These are phyloP conservation scores for Cataglyphis rosenhaueri DNA, from an alignment of 2,888 invertebrate species.

Conservation along the genomic window DNA sequence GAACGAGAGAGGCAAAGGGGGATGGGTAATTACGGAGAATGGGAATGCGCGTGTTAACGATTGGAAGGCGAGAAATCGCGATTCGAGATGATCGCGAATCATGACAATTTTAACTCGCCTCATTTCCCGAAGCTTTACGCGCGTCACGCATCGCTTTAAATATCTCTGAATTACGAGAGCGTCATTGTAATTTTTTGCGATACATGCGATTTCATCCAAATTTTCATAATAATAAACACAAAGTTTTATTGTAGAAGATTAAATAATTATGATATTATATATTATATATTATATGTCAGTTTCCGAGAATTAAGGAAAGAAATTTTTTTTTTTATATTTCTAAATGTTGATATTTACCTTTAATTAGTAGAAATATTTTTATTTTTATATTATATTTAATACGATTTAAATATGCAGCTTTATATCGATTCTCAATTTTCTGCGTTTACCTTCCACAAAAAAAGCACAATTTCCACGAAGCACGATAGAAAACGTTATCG, in stretches of 20 bases:
- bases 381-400: neutral
- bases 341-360: neutral
- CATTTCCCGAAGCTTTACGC: neutral
- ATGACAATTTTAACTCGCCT: conserved; percentile 20
- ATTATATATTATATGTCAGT: neutral
- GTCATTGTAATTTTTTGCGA: neutral
- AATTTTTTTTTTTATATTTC: neutral
- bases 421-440: neutral
- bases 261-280: neutral
- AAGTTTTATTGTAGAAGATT: neutral
- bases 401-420: neutral
- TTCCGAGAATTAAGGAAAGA: neutral
- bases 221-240: neutral
- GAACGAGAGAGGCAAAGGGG: conserved; percentile 46
- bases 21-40: conserved; percentile 61
- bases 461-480: neutral
- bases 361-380: neutral
- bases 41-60: conserved; percentile 49
- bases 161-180: neutral
- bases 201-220: neutral
- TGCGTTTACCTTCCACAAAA: neutral
- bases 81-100: conserved; percentile 23
- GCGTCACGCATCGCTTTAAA: conserved; percentile 28
- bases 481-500: conserved; percentile 1
- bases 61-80: conserved; percentile 51